Percentiles rank a stretch among this genome's conserved stretches.
Evolutionary conservation across 2,797 vertebrate species (phyloP).

Genomic region (Tangara arthus): DNA sequence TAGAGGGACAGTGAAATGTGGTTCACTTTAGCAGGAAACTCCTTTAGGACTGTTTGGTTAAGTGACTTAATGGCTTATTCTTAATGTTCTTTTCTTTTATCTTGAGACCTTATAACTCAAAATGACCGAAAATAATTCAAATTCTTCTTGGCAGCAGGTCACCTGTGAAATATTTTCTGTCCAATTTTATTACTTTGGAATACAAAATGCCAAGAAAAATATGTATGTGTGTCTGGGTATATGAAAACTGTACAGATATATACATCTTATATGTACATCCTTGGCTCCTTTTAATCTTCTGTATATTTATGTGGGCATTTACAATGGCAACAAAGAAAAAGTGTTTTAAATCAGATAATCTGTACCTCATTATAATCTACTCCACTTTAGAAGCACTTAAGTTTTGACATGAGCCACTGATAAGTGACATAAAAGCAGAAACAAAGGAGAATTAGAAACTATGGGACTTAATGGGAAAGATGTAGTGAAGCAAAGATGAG

Average conservation of each 20-base stretch:
- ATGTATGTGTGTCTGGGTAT: not conserved
- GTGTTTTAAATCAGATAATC: not conserved
- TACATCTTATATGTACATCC: not conserved
- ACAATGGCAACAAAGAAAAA: not conserved
- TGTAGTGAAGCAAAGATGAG: not conserved
- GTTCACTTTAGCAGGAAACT: constrained; percentile 58
- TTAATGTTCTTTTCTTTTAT: constrained; percentile 67
- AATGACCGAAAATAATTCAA: constrained; percentile 64
- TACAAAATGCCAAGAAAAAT: constrained; percentile 23
- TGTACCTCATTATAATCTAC: not conserved
- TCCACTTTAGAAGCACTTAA: not conserved
- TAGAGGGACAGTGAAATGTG: constrained; percentile 58
- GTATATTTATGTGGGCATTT: not conserved
- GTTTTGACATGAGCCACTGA: not conserved
- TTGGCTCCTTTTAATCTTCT: not conserved
- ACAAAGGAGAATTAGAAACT: not conserved
- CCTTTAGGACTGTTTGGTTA: constrained; percentile 68
- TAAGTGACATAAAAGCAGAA: not conserved
- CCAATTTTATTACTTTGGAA: constrained; percentile 41
- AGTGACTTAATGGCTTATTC: constrained; percentile 72
- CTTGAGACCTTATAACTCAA: constrained; percentile 60
- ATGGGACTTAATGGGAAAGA: not conserved
- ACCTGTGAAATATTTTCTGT: constrained; percentile 62
- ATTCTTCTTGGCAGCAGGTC: constrained; percentile 60
- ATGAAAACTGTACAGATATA: not conserved